Evolutionary conservation across 2,888 invertebrate species (phyloP), one percentile per base, ranked within the genome.

Genomic region (Taenaris catops): DNA sequence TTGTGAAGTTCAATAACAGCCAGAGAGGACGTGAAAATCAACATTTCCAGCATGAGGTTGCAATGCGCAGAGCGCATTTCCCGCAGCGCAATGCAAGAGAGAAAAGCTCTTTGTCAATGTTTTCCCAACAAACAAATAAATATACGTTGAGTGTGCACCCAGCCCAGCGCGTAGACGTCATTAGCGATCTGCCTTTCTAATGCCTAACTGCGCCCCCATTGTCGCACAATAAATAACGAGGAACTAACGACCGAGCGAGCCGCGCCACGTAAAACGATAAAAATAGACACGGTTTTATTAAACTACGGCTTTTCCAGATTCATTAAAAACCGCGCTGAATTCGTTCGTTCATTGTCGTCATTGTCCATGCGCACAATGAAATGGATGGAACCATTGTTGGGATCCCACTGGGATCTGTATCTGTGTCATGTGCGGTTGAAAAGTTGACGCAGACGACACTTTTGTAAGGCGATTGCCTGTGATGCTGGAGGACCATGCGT

Each of bases 101-200:
- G n/a, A n/a, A n/a, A n/a, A n/a, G n/a, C n/a, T n/a, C n/a, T n/a
- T n/a, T n/a, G n/a, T n/a, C n/a, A n/a, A n/a, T n/a, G n/a, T n/a
- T n/a, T n/a, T n/a, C n/a, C n/a, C n/a, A n/a, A n/a, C n/a, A n/a
- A n/a, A n/a, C n/a, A n/a, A 14, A 14, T 14, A 14, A 14, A 14
- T 14, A 3, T 4, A 14, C 4, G 14, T 14, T 3, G 14, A 34
- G 27, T 35, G 35, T 21, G 46, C 29, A 29, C 41, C 23, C 38
- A 20, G 38, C 48, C 28, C 38, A 36, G 63, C 53, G 49, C 8
- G 11, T 12, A 74, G 80, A 75, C 71, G 78, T 83, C 83, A 83
- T 84, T 84, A 84, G 78, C 66, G 79, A 72, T 66, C 54, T 62
- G 69, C 76, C 79, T 81, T 81, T 83, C 83, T 84, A 84, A 81